These are phyloP conservation scores for Cyclina sinensis DNA, from an alignment of 1,140 invertebrate genomes.

Conservation along the genomic window DNA sequence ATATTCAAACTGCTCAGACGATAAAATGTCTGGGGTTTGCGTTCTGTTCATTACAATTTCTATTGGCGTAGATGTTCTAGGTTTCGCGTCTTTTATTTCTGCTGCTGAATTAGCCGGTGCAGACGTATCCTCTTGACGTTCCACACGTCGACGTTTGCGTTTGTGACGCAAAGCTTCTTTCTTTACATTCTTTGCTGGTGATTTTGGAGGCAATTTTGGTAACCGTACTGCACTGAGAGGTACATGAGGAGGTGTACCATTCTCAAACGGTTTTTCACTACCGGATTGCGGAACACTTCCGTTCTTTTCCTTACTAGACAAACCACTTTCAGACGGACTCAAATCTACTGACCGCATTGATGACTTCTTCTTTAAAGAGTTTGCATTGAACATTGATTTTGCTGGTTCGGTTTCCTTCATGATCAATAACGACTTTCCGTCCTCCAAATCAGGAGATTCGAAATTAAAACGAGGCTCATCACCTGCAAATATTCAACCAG, in stretches of 20 bases:
- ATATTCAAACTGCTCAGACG: conserved; percentile 28
- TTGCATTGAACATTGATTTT: conserved; percentile 25
- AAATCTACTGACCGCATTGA: not conserved
- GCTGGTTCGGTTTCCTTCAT: not conserved
- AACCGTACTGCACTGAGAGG: conserved; percentile 46
- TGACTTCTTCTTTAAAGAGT: not conserved
- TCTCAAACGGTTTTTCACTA: not conserved
- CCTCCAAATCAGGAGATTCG: conserved; percentile 19
- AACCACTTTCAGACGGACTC: not conserved
- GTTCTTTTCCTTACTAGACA: not conserved
- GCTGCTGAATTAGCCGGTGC: not conserved
- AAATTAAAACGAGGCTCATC: conserved; percentile 15
- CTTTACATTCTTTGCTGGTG: not conserved
- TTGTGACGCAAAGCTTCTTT: not conserved
- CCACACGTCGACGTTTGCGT: conserved; percentile 7
- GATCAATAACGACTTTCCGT: not conserved
- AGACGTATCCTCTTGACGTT: not conserved
- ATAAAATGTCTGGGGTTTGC: conserved; percentile 21
- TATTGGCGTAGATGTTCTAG: conserved; percentile 48
- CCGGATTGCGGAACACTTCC: not conserved
- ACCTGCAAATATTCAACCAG: not conserved
- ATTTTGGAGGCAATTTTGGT: conserved; percentile 28
- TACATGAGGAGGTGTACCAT: not conserved
- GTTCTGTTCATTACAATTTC: conserved; percentile 20
- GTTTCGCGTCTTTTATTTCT: not conserved